Evolutionary conservation across 2,797 vertebrate genomes (phyloP).

Genomic region (Sebastes hubbsi): DNA sequence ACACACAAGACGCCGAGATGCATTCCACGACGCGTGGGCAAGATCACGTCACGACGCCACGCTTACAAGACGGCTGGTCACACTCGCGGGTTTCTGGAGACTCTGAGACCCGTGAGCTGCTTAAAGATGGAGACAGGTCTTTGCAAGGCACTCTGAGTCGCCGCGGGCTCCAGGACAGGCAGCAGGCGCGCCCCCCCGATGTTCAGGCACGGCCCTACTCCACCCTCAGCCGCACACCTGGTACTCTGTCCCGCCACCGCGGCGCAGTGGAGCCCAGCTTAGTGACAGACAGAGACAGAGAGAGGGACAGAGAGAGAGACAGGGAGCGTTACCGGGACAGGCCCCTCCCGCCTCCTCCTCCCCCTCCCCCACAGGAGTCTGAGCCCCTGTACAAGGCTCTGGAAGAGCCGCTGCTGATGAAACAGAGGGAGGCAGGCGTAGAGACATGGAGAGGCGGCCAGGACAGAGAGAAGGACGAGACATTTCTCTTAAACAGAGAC

Average conservation of each 20-base stretch:
- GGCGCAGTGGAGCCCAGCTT: constrained; percentile 45
- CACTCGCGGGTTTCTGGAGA: constrained; percentile 58
- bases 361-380: constrained; percentile 79
- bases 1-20: constrained; percentile 63
- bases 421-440: constrained; percentile 62
- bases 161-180: constrained; percentile 73
- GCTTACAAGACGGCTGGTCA: constrained; percentile 75
- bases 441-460: constrained; percentile 68
- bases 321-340: constrained; percentile 78
- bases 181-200: constrained; percentile 70
- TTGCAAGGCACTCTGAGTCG: constrained; percentile 77
- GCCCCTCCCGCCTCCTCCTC: constrained; percentile 82
- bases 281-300: constrained; percentile 57
- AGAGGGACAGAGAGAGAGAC: constrained; percentile 67
- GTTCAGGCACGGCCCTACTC: constrained; percentile 77
- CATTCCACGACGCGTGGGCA: constrained; percentile 58
- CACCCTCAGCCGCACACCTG: constrained; percentile 74
- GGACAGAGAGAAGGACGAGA: constrained; percentile 71
- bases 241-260: constrained; percentile 75
- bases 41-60: constrained; percentile 67
- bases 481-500: constrained; percentile 73
- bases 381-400: constrained; percentile 93
- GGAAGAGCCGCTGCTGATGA: constrained; percentile 85
- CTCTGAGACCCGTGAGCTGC: constrained; percentile 62
- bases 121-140: constrained; percentile 77